Evolutionary conservation across 2,113 vertebrate species (phyloP).

Genomic region (Acanthisitta chloris): DNA sequence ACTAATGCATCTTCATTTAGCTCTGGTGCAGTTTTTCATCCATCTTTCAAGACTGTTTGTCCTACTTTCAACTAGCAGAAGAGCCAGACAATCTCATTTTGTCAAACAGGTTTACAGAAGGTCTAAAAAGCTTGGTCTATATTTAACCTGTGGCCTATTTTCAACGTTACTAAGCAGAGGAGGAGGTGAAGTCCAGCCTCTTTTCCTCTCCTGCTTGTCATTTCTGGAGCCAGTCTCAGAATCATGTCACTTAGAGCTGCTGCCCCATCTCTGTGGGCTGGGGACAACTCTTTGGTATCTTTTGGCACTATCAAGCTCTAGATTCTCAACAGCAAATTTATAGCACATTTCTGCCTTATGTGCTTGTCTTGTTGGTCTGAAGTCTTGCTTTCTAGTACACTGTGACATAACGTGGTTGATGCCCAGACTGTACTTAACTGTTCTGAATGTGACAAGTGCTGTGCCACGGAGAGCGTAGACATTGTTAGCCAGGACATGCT

Average conservation of each 20-base stretch:
- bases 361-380: background rate
- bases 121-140: conserved; percentile 18
- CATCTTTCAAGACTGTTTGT: background rate
- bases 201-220: background rate
- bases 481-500: background rate
- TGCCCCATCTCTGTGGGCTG: background rate
- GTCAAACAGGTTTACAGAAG: conserved; percentile 37
- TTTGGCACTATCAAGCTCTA: background rate
- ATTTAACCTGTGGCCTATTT: conserved; percentile 33
- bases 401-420: background rate
- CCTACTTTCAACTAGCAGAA: background rate
- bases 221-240: background rate
- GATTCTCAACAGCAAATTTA: background rate
- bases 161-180: background rate
- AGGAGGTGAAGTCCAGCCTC: background rate
- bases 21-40: background rate
- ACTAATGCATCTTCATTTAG: background rate
- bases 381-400: background rate
- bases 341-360: background rate
- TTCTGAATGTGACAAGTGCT: background rate
- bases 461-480: background rate
- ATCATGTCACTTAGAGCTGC: background rate
- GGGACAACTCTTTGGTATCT: background rate
- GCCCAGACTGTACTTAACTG: background rate
- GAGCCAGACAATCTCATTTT: conserved; percentile 25